These are phyloP conservation scores for Pantherophis alleghaniensis DNA, from an alignment of 2,797 vertebrate species.

Conservation along the genomic window DNA sequence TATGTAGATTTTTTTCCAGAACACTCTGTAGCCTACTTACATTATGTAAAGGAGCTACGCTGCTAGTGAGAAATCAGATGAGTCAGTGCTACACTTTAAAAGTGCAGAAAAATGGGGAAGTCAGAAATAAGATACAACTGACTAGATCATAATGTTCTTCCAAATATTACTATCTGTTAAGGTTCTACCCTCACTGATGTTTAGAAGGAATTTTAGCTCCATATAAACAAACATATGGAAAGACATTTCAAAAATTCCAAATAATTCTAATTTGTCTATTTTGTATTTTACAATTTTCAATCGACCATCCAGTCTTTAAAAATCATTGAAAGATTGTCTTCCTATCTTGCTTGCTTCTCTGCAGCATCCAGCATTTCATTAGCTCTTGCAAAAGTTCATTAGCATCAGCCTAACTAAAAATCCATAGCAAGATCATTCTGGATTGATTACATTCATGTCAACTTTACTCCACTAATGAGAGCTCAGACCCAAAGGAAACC, in stretches of 20 bases:
- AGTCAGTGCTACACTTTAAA: neutral
- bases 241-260: neutral
- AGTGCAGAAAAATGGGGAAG: neutral
- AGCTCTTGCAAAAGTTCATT: neutral
- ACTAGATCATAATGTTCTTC: neutral
- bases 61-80: neutral
- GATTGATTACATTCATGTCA: constrained; percentile 10
- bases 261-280: neutral
- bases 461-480: neutral
- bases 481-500: neutral
- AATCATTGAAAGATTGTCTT: neutral
- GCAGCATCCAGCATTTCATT: neutral
- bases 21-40: neutral
- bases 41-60: neutral
- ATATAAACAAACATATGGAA: neutral
- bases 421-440: neutral
- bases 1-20: neutral
- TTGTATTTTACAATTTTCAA: neutral
- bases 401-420: neutral
- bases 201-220: neutral
- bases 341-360: neutral
- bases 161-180: neutral
- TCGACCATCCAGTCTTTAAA: neutral
- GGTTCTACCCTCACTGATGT: neutral
- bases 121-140: neutral